phyloP scores from a whole-genome alignment of 2,797 vertebrate species.

The Molossus alvarezi region DNA sequence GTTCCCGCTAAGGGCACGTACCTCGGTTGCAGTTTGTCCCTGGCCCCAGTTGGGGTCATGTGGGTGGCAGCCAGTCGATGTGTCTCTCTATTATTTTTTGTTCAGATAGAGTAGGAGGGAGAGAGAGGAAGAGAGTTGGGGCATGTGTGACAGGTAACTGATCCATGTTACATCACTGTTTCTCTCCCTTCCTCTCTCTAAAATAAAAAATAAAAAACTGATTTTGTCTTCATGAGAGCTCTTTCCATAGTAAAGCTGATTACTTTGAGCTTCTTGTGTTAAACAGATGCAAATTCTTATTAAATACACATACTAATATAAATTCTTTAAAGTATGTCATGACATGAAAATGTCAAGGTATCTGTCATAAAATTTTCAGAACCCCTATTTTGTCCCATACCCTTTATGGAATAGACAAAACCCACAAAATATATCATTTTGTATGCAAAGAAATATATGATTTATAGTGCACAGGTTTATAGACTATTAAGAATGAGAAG shows the following conservation, averaged over 20 bases:
- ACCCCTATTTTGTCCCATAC: neutral
- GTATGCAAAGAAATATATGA: conserved; percentile 2
- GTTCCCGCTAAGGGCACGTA: too few species aligned
- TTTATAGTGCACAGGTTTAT: conserved; percentile 5
- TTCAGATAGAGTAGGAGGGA: too few species aligned
- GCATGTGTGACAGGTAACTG: neutral
- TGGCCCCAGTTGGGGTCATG: too few species aligned
- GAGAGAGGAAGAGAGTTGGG: neutral
- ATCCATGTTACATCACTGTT: too few species aligned
- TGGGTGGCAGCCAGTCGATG: too few species aligned
- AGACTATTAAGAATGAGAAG: conserved; percentile 55
- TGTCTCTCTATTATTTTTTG: too few species aligned
- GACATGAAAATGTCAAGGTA: conserved; percentile 11
- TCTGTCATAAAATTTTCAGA: conserved; percentile 19
- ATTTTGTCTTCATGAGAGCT: conserved; percentile 26
- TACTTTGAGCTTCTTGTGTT: neutral
- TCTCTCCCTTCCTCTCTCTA: neutral
- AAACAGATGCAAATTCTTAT: conserved; percentile 53
- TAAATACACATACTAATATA: conserved; percentile 34
- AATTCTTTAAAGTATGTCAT: conserved; percentile 41
- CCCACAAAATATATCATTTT: neutral
- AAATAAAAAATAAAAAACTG: neutral
- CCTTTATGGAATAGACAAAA: conserved; percentile 20
- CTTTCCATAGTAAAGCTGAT: conserved; percentile 1
- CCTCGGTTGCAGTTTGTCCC: too few species aligned